A percentile compares a stretch with the other conserved stretches of the same genome.
Conservation (phyloP, 2,113 vertebrate genomes). For the Crotalus tigris region DNA sequence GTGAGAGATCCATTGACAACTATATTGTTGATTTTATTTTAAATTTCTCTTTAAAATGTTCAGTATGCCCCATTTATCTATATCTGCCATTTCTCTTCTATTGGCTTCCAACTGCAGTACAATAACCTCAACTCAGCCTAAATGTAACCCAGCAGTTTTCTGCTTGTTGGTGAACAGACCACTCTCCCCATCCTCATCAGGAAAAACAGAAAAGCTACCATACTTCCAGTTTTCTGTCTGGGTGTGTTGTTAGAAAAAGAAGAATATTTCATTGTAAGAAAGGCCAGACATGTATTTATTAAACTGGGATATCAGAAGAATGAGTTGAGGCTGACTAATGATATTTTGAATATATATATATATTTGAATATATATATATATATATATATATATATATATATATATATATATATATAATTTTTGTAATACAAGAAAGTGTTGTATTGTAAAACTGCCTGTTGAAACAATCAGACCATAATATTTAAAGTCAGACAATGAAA, state of each 20-base stretch:
- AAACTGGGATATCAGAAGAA: neutral
- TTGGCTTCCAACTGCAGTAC: neutral
- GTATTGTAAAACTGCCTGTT: neutral
- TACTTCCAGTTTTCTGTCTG: neutral
- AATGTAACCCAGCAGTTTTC: neutral
- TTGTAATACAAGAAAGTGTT: slow-evolving; percentile 27
- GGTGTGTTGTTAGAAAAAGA: neutral
- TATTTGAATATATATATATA: too few relatives aligned
- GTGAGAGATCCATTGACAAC: neutral
- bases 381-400: slow-evolving; percentile 20
- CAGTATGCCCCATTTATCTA: neutral
- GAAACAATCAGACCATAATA: slow-evolving; percentile 26
- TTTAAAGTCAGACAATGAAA: slow-evolving; percentile 35
- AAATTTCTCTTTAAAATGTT: neutral
- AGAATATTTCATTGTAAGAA: neutral
- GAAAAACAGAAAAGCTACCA: neutral
- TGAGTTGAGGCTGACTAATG: neutral
- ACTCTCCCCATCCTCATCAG: neutral
- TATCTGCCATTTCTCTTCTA: neutral
- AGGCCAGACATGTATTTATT: neutral
- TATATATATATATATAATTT: slow-evolving; percentile 37
- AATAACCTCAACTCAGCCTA: neutral
- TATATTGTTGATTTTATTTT: neutral
- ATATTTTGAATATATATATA: neutral
- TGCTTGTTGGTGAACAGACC: neutral